These are phyloP conservation scores for Eueremaeus valkanovi DNA, from an alignment of 2,888 invertebrate species.

Conservation along the genomic window DNA sequence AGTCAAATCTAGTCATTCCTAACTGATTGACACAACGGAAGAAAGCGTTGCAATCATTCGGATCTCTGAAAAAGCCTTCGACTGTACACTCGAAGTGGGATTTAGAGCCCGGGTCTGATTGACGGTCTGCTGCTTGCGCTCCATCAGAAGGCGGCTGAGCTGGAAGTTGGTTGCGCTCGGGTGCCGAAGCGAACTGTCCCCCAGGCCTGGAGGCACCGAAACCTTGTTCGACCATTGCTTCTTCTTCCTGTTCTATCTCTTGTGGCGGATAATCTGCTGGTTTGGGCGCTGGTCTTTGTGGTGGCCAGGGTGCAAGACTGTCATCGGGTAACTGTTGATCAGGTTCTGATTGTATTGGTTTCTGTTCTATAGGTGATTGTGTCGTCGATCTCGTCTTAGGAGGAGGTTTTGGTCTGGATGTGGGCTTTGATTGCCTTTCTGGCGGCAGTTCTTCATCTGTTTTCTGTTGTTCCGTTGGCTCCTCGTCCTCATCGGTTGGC, in stretches of 20 bases:
- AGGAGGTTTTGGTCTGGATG: constrained; percentile 7
- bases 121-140: background rate
- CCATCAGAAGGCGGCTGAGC: background rate
- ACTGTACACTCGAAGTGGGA: constrained; percentile 38
- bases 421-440: background rate
- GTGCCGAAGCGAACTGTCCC: background rate
- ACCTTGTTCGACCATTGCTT: constrained; percentile 10
- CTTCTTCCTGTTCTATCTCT: background rate
- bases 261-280: background rate
- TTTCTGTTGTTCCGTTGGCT: background rate
- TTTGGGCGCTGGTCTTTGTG: constrained; percentile 17
- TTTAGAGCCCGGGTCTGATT: constrained; percentile 40
- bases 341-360: constrained; percentile 14
- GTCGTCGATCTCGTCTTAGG: background rate
- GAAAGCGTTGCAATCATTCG: constrained; percentile 47
- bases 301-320: background rate
- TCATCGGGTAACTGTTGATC: constrained; percentile 3
- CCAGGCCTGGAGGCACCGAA: background rate
- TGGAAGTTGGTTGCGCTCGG: constrained; percentile 12
- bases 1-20: constrained; percentile 44
- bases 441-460: background rate
- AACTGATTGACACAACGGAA: constrained; percentile 46
- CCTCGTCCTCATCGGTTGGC: background rate
- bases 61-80: constrained; percentile 47
- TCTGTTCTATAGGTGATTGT: constrained; percentile 17